A percentile compares a stretch with the other conserved stretches of the same genome.
Evolutionary conservation across 2,797 vertebrate species (phyloP).

Genomic region (Muraenolepis orangiensis): DNA sequence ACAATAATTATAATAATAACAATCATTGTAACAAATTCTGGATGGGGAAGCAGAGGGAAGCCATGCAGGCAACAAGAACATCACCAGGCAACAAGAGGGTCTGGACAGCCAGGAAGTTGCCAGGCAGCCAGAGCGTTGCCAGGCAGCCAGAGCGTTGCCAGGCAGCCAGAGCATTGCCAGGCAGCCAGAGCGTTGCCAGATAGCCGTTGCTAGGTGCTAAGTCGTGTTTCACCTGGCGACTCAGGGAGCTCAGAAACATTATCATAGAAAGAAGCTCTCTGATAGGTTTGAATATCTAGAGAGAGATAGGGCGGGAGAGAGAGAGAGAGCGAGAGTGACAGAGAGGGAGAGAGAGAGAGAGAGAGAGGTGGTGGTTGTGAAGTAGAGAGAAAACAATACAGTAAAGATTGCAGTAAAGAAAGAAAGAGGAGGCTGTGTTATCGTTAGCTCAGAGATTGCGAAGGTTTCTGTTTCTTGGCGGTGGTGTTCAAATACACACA

Average conservation of each 20-base stretch:
- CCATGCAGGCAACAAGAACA: background rate
- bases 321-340: background rate
- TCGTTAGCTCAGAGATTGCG: background rate
- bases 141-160: background rate
- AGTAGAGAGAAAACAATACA: constrained; percentile 7
- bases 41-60: background rate
- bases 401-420: background rate
- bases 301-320: background rate
- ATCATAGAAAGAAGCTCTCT: constrained; percentile 99
- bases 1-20: too few species aligned
- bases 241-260: constrained; percentile 95
- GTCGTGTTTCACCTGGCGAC: constrained; percentile 81
- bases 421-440: background rate
- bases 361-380: constrained; percentile 33
- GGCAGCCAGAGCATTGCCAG: background rate
- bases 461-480: background rate
- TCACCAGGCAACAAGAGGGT: background rate
- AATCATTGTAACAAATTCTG: too few species aligned
- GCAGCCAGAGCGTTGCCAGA: background rate
- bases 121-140: background rate
- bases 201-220: background rate
- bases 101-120: too few species aligned
- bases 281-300: constrained; percentile 97
- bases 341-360: background rate
- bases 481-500: background rate